A percentile compares a stretch with the other conserved stretches of the same genome.
Evolutionary conservation across 2,797 vertebrate species (phyloP).

Genomic region (Antrozous pallidus): DNA sequence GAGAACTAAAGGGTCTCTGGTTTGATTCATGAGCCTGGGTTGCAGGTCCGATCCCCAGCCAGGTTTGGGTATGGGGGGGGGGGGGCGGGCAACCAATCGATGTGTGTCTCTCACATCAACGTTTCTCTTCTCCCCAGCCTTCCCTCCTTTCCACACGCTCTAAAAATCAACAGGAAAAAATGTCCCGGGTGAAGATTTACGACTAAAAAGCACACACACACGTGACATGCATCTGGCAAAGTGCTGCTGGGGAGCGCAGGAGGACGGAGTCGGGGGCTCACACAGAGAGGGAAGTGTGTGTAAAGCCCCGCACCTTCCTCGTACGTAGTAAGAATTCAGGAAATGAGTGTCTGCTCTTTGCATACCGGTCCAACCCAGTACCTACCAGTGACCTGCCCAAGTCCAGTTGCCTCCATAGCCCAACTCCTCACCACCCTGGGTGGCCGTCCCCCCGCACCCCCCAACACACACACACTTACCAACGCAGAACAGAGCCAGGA

Average conservation of each 20-base stretch:
- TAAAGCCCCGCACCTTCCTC: neutral
- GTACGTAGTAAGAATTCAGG: neutral
- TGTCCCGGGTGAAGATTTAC: neutral
- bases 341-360: neutral
- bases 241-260: neutral
- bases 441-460: rapidly evolving
- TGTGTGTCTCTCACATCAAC: too few relatives aligned
- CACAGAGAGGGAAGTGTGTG: neutral
- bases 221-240: neutral
- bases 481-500: neutral
- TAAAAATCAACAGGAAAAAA: neutral
- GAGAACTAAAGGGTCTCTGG: too few relatives aligned
- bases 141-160: too few relatives aligned
- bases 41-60: too few relatives aligned
- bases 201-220: neutral
- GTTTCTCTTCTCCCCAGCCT: too few relatives aligned
- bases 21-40: too few relatives aligned
- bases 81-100: too few relatives aligned
- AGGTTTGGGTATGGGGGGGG: too few relatives aligned
- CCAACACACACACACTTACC: neutral
- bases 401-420: neutral
- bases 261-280: too few relatives aligned
- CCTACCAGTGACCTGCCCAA: neutral
- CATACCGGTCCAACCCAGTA: neutral
- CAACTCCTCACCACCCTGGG: rapidly evolving